These are phyloP conservation scores for Diadema setosum DNA, from an alignment of 35 echinoderm and acorn worm species.

Conservation along the genomic window DNA sequence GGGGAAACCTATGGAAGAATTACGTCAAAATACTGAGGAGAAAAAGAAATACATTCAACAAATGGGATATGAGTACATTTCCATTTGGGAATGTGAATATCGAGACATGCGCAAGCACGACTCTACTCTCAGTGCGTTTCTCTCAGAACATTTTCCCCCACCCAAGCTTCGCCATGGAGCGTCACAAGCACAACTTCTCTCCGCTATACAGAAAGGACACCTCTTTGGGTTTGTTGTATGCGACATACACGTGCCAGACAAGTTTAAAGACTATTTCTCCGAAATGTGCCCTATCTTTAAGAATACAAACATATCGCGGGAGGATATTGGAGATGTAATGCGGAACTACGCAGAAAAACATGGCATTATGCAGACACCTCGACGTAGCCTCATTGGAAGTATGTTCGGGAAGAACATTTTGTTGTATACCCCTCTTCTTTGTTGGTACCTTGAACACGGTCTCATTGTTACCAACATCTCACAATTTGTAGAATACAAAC, in stretches of 20 bases:
- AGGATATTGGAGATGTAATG: conserved; percentile 61
- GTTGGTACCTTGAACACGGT: conserved; percentile 33
- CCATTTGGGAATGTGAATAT: conserved; percentile 29
- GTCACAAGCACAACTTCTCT: background rate
- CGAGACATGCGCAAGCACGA: background rate
- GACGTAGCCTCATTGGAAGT: conserved; percentile 29
- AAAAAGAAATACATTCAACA: background rate
- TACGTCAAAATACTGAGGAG: background rate
- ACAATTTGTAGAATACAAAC: conserved; percentile 24
- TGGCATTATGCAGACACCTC: background rate
- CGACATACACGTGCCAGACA: conserved; percentile 8
- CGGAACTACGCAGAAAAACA: background rate
- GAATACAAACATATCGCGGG: conserved; percentile 1
- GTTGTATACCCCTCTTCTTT: background rate
- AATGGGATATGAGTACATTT: background rate
- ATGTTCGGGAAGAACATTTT: conserved; percentile 32
- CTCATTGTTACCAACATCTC: conserved; percentile 4
- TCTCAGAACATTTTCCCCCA: background rate
- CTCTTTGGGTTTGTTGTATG: conserved; percentile 34
- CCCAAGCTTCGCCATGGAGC: background rate
- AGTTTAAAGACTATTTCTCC: conserved; percentile 6
- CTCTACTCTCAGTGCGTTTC: background rate
- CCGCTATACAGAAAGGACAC: background rate
- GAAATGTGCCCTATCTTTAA: conserved; percentile 82
- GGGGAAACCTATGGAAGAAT: background rate